Evolutionary conservation across 2,888 invertebrate genomes (phyloP), one percentile per base, ranked within the genome.

Genomic region (Linnaemya tessellans): DNA sequence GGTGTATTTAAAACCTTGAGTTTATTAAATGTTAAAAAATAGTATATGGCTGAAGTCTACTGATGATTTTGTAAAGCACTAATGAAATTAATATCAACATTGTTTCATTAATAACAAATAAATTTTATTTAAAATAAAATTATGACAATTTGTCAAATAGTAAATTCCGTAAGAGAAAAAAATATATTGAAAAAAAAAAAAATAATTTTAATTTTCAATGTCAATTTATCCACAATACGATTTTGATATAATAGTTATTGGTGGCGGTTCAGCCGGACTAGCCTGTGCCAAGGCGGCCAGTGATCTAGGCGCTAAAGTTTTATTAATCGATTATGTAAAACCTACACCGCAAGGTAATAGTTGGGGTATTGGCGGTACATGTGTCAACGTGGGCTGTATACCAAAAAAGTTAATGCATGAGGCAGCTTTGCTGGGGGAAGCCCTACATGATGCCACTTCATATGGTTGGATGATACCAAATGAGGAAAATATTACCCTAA

Each of bases 391-490:
- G 5, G 99, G 99, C 41, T 99, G 98, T 92, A 98, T 99, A 92
- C 99, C 99, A 7, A 99, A 99, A 93, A 99, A 99, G 92, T 93
- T 99, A 83, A 98, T 99, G 98, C 99, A 98, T 91, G 97, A 98
- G 91, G 98, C 98, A 64, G 96, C 98, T 0, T 92, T 98, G 43
- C 93, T 98, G 8, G 98, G 98, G 87, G 97, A 97, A 93, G 94
- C 95, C 84, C 93, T 98, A 87, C 95, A 96, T 90, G 97, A 97
- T 93, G 95, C 97, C 0, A 93, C 94, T 80, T 93, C 95, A 15
- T 97, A 96, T 91, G 97, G 97, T 65, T 97, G 97, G 97, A 93
- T 96, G 90, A 92, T 96, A 51, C 95, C 95, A 0, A 93, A 95
- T 15, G 89, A 93, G 2, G 93, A 95, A 67, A 91, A 93, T 8